A percentile compares a stretch with the other conserved stretches of the same genome.
Evolutionary conservation across 2,888 invertebrate genomes (phyloP).

Genomic region (Morinoia aosen): DNA sequence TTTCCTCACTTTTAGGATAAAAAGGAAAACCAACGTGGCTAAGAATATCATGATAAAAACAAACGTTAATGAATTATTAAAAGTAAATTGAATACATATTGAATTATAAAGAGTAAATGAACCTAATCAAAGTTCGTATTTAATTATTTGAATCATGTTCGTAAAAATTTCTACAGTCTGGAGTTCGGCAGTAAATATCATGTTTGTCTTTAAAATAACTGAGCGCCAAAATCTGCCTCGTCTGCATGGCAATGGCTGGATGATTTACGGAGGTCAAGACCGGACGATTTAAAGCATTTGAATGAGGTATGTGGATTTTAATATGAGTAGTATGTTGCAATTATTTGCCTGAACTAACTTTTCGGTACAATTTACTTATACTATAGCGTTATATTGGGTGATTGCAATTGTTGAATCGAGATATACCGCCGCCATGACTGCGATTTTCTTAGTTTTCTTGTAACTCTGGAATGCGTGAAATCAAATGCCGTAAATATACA

Average conservation of each 20-base stretch:
- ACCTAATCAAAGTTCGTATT: background rate
- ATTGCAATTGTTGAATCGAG: too few species aligned
- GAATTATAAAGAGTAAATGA: background rate
- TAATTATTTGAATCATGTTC: background rate
- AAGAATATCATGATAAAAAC: too few species aligned
- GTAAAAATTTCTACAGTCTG: background rate
- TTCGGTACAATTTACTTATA: background rate
- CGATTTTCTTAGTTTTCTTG: too few species aligned
- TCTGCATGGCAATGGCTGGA: background rate
- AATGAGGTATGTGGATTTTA: background rate
- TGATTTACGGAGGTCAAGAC: background rate
- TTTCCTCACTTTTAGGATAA: too few species aligned
- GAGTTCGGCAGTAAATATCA: too few species aligned
- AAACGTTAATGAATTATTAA: too few species aligned
- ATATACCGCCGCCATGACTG: too few species aligned
- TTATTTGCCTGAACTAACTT: background rate
- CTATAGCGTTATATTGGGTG: background rate
- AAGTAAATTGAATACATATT: too few species aligned
- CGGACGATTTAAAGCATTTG: background rate
- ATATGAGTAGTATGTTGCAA: background rate
- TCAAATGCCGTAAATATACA: too few species aligned
- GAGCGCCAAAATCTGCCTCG: background rate
- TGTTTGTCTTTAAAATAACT: too few species aligned
- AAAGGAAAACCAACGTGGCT: too few species aligned
- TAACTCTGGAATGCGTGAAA: too few species aligned